phyloP scores from a whole-genome alignment of 2,113 vertebrate species.

The Austrofundulus limnaeus region DNA sequence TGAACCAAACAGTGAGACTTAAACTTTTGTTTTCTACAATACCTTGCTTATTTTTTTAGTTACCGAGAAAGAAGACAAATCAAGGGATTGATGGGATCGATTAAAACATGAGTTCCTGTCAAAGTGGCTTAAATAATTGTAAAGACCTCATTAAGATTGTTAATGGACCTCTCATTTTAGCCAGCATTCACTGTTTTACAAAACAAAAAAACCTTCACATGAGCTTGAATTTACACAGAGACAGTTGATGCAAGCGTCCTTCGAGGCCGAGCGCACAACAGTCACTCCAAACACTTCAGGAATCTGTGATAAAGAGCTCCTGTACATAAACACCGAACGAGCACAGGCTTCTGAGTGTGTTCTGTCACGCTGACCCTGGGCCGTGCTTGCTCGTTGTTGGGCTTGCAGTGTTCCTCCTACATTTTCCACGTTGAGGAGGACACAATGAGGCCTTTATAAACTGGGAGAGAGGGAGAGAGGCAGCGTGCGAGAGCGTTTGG shows the following conservation, averaged over 20 bases:
- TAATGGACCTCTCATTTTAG: background rate
- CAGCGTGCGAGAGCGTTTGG: constrained; percentile 40
- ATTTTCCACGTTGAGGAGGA: constrained; percentile 57
- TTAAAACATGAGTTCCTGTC: background rate
- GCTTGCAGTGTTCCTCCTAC: constrained; percentile 52
- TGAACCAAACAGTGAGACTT: no score
- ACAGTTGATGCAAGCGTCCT: background rate
- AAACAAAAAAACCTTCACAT: background rate
- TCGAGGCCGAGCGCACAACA: no score
- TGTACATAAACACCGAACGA: constrained; percentile 17
- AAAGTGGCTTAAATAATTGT: background rate
- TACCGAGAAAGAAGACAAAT: no score
- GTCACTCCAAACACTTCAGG: constrained; percentile 9
- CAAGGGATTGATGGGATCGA: no score
- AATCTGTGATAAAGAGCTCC: constrained; percentile 24
- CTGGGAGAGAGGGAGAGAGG: constrained; percentile 16
- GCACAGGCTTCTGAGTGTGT: constrained; percentile 13
- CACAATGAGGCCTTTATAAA: constrained; percentile 75
- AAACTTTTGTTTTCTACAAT: no score
- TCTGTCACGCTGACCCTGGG: constrained; percentile 37
- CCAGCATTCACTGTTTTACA: background rate
- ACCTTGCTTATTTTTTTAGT: no score
- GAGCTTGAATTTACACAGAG: background rate
- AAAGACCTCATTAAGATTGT: background rate
- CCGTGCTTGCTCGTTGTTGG: constrained; percentile 33